Percentiles rank a stretch among this genome's conserved stretches.
Evolutionary conservation across 2,797 vertebrate genomes (phyloP).

Genomic region (Nyctibius grandis): DNA sequence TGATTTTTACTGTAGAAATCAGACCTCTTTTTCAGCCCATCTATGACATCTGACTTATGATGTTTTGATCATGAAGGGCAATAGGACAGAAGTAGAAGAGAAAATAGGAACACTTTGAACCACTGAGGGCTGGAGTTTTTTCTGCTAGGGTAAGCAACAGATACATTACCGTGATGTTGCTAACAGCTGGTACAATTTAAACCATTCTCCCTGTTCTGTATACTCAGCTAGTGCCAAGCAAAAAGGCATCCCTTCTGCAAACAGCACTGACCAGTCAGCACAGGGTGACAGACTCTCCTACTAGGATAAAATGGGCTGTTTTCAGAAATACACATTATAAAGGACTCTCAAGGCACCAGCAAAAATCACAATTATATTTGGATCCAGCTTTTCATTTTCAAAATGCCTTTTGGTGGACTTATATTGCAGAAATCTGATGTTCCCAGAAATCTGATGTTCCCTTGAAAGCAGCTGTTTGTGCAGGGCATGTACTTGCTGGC

Average conservation of each 20-base stretch:
- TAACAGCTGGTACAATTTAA: neutral
- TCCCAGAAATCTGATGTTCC: neutral
- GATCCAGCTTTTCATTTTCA: neutral
- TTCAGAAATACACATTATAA: neutral
- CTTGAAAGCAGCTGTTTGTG: neutral
- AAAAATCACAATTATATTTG: neutral
- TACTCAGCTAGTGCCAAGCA: neutral
- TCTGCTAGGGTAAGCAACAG: neutral
- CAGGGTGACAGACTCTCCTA: neutral
- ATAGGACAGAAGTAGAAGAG: neutral
- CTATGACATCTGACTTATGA: neutral
- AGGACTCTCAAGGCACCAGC: neutral
- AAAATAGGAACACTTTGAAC: neutral
- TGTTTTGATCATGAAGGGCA: neutral
- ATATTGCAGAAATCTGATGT: neutral
- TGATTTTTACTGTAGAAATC: neutral
- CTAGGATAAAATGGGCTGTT: neutral
- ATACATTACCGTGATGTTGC: neutral
- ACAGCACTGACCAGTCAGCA: neutral
- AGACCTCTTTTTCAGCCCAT: neutral
- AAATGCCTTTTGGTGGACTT: neutral
- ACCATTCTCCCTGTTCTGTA: neutral
- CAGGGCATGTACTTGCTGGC: neutral
- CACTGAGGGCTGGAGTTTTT: rapidly evolving
- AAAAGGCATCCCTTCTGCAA: neutral